Evolutionary conservation across 1,140 invertebrate genomes (phyloP).

Genomic region (Drosophila nannoptera): DNA sequence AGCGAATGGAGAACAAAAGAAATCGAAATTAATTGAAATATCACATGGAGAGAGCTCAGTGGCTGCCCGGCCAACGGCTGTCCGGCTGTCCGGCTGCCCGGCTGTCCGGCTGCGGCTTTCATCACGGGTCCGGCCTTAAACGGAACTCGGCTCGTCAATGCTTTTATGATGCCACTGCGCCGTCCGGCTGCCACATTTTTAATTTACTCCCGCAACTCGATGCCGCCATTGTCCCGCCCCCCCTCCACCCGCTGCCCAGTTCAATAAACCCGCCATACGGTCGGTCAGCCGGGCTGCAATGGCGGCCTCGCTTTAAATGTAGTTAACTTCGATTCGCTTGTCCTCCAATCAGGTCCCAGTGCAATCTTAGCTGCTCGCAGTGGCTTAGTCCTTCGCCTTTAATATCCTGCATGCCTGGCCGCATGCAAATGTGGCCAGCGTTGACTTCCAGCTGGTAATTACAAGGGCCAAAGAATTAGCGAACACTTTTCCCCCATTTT

Average conservation of each 20-base stretch:
- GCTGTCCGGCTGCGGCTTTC: background rate
- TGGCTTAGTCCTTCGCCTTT: background rate
- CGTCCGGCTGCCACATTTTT: constrained; percentile 64
- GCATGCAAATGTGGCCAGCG: background rate
- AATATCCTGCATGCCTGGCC: background rate
- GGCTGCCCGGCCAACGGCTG: background rate
- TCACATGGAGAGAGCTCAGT: constrained; percentile 45
- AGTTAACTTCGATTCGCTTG: constrained; percentile 69
- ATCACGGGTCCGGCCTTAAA: constrained; percentile 9
- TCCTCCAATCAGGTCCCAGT: background rate
- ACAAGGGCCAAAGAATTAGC: constrained; percentile 15
- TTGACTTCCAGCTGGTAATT: background rate
- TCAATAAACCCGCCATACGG: constrained; percentile 66
- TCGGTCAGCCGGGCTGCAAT: constrained; percentile 33
- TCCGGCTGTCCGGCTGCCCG: background rate
- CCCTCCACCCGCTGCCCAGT: constrained; percentile 34
- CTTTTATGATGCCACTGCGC: constrained; percentile 63
- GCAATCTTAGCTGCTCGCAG: background rate
- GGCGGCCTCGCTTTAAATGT: constrained; percentile 55
- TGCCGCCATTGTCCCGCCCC: constrained; percentile 34
- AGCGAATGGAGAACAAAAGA: constrained; percentile 37
- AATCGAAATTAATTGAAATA: constrained; percentile 74
- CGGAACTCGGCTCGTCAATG: constrained; percentile 41
- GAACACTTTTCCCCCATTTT: constrained; percentile 1
- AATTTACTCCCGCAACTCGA: constrained; percentile 58